These are phyloP conservation scores for Macropus fuliginosus DNA, from an alignment of 2,797 vertebrate genomes.

Conservation along the genomic window DNA sequence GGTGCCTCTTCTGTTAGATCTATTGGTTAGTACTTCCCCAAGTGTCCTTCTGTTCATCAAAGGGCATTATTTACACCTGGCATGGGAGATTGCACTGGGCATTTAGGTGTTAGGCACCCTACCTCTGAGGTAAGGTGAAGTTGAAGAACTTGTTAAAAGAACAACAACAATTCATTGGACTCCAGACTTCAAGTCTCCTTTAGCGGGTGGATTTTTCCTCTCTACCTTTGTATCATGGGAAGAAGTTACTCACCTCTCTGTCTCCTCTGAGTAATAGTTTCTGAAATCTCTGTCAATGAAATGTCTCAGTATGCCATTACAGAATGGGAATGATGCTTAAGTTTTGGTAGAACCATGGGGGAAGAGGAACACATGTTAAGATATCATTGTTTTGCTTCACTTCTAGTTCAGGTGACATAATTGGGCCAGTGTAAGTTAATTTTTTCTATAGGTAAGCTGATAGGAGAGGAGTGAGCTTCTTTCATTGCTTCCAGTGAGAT, in stretches of 20 bases:
- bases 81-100: not conserved
- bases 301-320: not conserved
- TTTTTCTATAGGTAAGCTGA: not conserved
- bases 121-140: not conserved
- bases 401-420: not conserved
- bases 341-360: not conserved
- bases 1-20: not conserved
- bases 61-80: not conserved
- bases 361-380: not conserved
- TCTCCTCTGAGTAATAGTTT: not conserved
- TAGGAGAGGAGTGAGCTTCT: not conserved
- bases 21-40: not conserved
- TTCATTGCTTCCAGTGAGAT: not conserved
- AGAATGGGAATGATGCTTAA: not conserved
- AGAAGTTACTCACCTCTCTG: slow-evolving; percentile 3
- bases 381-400: not conserved
- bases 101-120: not conserved
- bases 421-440: not conserved
- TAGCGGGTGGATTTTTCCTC: not conserved
- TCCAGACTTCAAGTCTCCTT: not conserved
- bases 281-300: not conserved
- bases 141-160: not conserved
- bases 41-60: not conserved
- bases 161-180: not conserved
- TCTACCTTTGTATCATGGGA: not conserved